Conservation (phyloP, 2,797 vertebrate species). For the Tapirus indicus region DNA sequence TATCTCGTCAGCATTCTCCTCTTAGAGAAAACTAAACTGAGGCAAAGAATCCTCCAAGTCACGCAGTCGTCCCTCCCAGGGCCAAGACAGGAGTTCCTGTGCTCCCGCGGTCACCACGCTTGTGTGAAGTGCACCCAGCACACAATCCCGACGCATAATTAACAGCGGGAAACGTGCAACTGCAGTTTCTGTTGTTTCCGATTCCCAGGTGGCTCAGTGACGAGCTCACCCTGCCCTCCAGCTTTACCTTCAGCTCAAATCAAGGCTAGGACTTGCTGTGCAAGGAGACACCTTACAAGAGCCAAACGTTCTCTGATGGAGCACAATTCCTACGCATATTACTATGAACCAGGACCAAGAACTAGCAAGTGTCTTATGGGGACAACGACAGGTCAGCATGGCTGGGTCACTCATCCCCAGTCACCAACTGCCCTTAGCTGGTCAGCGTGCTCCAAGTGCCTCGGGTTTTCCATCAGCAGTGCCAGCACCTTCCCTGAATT, state of each 20-base stretch:
- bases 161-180: slow-evolving; percentile 34
- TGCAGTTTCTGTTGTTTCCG: slow-evolving; percentile 52
- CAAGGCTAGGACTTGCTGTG: accelerated
- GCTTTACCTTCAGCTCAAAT: background rate
- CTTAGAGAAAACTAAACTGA: background rate
- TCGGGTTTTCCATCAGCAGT: background rate
- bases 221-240: background rate
- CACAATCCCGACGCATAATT: slow-evolving; percentile 62
- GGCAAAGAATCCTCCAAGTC: background rate
- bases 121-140: background rate
- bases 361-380: accelerated
- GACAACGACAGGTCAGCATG: accelerated
- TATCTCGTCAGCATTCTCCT: background rate
- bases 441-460: accelerated
- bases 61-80: accelerated
- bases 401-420: accelerated
- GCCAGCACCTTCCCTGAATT: background rate
- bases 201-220: slow-evolving; percentile 62
- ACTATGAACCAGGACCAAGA: background rate
- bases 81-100: background rate
- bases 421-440: accelerated
- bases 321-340: accelerated
- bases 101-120: background rate
- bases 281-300: accelerated
- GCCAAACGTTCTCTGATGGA: accelerated